Base-by-base conservation (phyloP, 2,797 vertebrate species). In the Chelmon rostratus region DNA sequence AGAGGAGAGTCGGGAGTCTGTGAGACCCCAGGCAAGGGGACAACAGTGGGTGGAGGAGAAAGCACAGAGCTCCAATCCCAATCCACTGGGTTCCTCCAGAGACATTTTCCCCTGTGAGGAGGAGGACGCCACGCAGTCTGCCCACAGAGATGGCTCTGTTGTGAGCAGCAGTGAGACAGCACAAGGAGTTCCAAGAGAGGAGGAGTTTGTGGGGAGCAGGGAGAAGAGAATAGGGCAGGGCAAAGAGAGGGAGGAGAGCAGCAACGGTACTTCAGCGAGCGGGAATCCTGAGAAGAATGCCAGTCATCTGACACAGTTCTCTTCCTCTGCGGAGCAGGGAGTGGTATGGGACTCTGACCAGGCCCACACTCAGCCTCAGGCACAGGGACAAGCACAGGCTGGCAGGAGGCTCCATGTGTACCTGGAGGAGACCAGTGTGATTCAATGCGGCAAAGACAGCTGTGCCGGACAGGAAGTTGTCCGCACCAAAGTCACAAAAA, bases 401-500 rank as follows among this genome's bases (percentile, higher is more conserved):
- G 80, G 90, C 74, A 88, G 28, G 74, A 90, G 8, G 54, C 89
- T 94, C 50, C 91, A 91, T 23, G 93, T 94, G 59, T 94, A 94
- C 83, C 84, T 94, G 75, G 92, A 95, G 86, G 94, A 95, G 73
- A 95, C 92, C 11, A 92, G 93, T 0, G 91, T 95, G 80, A 89
- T 38, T 76, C 79, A 91, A 0, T 57, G 66, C 0, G 84, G 81
- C 8, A 13, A 57, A 15, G 72, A 87, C 40, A 12, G 15, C 2
- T 2, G 50, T 15, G 18, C 42, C 25, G 73, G 73, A 54, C 62
- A 86, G 84, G 87, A 92, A 81, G 72, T 94, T 5, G 46, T 93
- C 15, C 25, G 79, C 38, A 92, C 88, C 1, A 82, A 73, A 76
- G 56, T 93, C 42, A 85, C 86, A 35, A 88, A 89, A 83, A 88